Evolutionary conservation across 1,140 invertebrate genomes (phyloP), one percentile per base, ranked within the genome.

Genomic region (Fopius arisanus): DNA sequence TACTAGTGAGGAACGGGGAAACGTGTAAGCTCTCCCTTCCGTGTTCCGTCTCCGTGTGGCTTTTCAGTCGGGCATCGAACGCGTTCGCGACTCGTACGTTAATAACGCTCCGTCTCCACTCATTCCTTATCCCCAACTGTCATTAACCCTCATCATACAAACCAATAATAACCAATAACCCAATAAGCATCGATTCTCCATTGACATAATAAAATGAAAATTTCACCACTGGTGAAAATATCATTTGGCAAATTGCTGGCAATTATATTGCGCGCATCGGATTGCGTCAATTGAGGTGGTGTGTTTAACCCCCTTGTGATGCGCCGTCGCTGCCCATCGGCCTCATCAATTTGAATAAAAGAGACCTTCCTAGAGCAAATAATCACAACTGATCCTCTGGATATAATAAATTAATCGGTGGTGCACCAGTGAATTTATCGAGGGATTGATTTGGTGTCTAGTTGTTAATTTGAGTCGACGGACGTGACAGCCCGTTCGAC

Each of bases 11-110:
- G 54, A 59, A 59, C 54, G 23, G 54, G 43, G 54, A 59, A 59
- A 23, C 54, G 54, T 26, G 54, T 59, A 59, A 59, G 54, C 23
- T 59, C 54, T 59, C 54, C 54, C 54, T 59, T 59, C 54, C 54
- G n/a, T n/a, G n/a, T n/a, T n/a, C n/a, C n/a, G n/a, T n/a, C n/a
- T n/a, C n/a, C n/a, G 54, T 59, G 21, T 59, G 54, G 54, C 23
- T 26, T 26, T 59, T 59, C 54, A 59, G 54, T 59, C 54, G 54
- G 23, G 19, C 54, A 59, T 59, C 54, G 54, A 59, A 59, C 54
- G 54, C 54, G 54, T 26, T 26, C 1, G 54, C 12, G 54, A 59
- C 23, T 59, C 54, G 54, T 59, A 21, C 54, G 54, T 10, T 59
- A 21, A 3, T 3, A 21, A 26, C 10, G 23, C 16, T 26, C 23